Conservation (phyloP, 2,888 invertebrate species). For the Rutpela maculata region DNA sequence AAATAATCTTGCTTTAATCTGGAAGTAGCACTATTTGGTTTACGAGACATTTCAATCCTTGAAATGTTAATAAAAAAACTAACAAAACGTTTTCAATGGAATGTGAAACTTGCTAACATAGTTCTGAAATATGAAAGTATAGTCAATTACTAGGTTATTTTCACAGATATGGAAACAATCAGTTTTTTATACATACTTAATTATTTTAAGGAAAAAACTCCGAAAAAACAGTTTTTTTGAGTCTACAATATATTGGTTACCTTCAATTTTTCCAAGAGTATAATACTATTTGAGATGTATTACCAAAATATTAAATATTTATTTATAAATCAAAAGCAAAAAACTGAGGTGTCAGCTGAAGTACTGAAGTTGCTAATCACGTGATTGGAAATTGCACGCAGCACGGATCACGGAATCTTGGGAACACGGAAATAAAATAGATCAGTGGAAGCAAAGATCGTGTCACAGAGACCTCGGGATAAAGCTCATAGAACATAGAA, state of each 20-base stretch:
- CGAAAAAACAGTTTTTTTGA: not conserved
- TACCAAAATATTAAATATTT: slow-evolving; percentile 3
- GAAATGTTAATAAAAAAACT: not conserved
- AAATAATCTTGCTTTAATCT: slow-evolving; percentile 97
- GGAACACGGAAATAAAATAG: too few species aligned
- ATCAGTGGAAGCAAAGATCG: too few species aligned
- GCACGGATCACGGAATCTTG: too few species aligned
- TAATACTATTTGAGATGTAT: not conserved
- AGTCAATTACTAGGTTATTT: slow-evolving; percentile 12
- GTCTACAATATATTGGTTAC: not conserved
- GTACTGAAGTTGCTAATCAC: not conserved
- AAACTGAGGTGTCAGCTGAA: not conserved
- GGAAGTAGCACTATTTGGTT: slow-evolving; percentile 82
- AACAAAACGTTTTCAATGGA: slow-evolving; percentile 1
- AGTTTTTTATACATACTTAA: not conserved
- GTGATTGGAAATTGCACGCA: not conserved
- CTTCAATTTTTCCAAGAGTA: not conserved
- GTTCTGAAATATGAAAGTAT: slow-evolving; percentile 15
- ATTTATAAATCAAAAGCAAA: not conserved
- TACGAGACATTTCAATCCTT: slow-evolving; percentile 71
- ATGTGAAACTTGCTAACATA: slow-evolving; percentile 19
- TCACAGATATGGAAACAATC: not conserved
- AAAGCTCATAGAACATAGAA: too few species aligned
- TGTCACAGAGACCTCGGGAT: too few species aligned
- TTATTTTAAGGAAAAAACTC: too few species aligned